These are phyloP conservation scores for Lynx canadensis DNA, from an alignment of 2,113 vertebrate species.

Conservation along the genomic window DNA sequence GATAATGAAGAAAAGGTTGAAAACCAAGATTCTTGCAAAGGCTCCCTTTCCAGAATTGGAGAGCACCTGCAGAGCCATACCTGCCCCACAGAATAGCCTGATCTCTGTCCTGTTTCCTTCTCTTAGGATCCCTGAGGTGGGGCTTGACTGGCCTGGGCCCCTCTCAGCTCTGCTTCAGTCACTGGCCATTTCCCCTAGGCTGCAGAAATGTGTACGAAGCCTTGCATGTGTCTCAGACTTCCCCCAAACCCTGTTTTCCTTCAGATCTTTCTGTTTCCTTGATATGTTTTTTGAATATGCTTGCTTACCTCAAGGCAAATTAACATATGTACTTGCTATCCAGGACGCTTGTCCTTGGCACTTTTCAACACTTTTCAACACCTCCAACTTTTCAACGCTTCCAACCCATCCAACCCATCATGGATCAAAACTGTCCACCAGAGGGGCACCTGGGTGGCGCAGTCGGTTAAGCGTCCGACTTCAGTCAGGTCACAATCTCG, in stretches of 20 bases:
- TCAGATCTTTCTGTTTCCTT: not conserved
- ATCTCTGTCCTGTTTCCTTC: not conserved
- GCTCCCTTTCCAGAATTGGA: not conserved
- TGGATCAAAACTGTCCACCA: not conserved
- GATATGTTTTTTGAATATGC: not conserved
- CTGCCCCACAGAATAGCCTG: not conserved
- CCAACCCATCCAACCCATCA: not conserved
- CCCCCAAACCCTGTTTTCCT: not conserved
- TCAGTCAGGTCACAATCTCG: too few relatives aligned
- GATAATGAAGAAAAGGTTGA: not conserved
- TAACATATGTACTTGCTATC: not conserved
- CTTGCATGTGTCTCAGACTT: not conserved
- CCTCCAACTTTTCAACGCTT: not conserved
- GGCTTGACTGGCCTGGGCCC: not conserved
- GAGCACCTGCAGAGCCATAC: not conserved
- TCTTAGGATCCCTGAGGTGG: not conserved
- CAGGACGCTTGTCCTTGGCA: not conserved
- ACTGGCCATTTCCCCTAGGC: not conserved
- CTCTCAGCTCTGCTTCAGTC: not conserved
- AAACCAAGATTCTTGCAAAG: not conserved
- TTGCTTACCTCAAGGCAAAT: not conserved
- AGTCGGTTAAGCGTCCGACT: too few relatives aligned
- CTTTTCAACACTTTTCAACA: not conserved
- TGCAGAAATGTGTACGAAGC: not conserved
- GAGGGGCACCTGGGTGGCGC: too few relatives aligned